Percentiles rank a stretch among this genome's conserved stretches.
Evolutionary conservation across 2,797 vertebrate species (phyloP).

Genomic region (Ctenopoma multispine): DNA sequence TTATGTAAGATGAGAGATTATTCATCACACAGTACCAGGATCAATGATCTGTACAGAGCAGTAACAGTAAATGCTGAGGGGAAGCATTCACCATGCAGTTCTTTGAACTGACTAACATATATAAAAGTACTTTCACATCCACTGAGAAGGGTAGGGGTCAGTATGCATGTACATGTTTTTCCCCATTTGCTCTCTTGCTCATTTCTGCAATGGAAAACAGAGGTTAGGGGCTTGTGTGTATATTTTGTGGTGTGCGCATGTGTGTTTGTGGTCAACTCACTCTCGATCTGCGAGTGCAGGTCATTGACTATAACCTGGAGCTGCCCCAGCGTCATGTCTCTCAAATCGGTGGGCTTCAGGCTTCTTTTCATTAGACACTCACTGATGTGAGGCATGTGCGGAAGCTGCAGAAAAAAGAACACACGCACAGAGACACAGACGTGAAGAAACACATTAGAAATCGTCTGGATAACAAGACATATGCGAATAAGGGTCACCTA

Average conservation of each 20-base stretch:
- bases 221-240: constrained; percentile 26
- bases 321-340: constrained; percentile 97
- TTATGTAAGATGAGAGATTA: constrained; percentile 49
- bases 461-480: background rate
- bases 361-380: constrained; percentile 99
- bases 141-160: constrained; percentile 51
- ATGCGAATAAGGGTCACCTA: background rate
- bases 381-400: constrained; percentile 98
- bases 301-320: constrained; percentile 99
- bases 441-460: background rate
- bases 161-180: constrained; percentile 58
- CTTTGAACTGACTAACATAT: constrained; percentile 62
- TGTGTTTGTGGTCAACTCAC: constrained; percentile 84
- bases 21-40: constrained; percentile 55
- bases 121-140: constrained; percentile 68
- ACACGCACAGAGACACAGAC: background rate
- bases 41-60: constrained; percentile 30
- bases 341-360: constrained; percentile 93
- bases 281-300: constrained; percentile 98
- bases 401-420: constrained; percentile 83
- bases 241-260: constrained; percentile 11
- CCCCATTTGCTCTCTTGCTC: constrained; percentile 62
- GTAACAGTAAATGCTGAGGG: constrained; percentile 66
- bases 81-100: constrained; percentile 48
- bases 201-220: constrained; percentile 56